Evolutionary conservation across 2,888 invertebrate species (phyloP).

Genomic region (Phortica magna): DNA sequence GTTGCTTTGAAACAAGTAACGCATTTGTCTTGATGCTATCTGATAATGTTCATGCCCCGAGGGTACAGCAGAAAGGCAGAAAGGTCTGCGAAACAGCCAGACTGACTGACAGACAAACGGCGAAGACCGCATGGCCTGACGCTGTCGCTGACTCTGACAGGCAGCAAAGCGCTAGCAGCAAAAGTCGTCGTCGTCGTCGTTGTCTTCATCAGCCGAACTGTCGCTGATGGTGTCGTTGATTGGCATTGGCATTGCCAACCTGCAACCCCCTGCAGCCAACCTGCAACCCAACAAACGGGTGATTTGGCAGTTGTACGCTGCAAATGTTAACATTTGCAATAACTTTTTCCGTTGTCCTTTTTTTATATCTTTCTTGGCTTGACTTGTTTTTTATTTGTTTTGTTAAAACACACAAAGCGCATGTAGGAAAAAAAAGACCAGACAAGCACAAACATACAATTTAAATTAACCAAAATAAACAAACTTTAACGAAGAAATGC

Average conservation of each 20-base stretch:
- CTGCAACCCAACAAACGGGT: not conserved
- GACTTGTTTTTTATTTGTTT: not conserved
- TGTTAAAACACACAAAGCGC: not conserved
- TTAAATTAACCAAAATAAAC: slow-evolving; percentile 7
- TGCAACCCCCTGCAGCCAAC: not conserved
- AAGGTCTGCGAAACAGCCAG: slow-evolving; percentile 31
- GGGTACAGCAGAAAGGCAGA: slow-evolving; percentile 36
- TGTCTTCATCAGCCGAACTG: slow-evolving; percentile 40
- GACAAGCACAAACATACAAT: not conserved
- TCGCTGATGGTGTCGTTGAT: slow-evolving; percentile 70
- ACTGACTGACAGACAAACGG: not conserved
- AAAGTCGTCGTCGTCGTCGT: slow-evolving; percentile 54
- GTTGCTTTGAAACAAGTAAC: slow-evolving; percentile 61
- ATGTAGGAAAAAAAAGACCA: not conserved
- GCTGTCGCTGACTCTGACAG: not conserved
- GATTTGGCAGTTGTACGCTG: slow-evolving; percentile 56
- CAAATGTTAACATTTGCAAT: slow-evolving; percentile 63
- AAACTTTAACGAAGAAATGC: not conserved
- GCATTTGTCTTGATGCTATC: slow-evolving; percentile 72
- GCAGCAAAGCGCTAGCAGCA: slow-evolving; percentile 55
- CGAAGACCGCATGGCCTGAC: not conserved
- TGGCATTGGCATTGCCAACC: slow-evolving; percentile 43
- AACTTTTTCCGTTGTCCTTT: slow-evolving; percentile 7
- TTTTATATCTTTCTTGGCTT: not conserved
- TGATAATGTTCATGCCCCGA: slow-evolving; percentile 54